Base-by-base conservation (phyloP, 1,140 invertebrate species). In the Rhynchophorus ferrugineus region DNA sequence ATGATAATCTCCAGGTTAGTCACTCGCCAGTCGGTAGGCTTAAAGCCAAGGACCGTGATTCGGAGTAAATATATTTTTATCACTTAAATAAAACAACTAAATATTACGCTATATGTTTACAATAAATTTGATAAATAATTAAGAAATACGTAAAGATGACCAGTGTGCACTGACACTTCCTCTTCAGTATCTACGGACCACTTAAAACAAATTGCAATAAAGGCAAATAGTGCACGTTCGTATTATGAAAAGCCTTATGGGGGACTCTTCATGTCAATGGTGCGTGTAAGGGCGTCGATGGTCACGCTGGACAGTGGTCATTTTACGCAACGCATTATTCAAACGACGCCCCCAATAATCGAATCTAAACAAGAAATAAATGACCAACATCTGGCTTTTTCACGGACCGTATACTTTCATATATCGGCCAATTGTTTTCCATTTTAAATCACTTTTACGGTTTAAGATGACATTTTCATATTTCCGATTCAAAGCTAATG, bases 391-490 rank as follows among this genome's bases (percentile, higher is more conserved):
- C 60, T 61, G 60, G 57, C 60, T 53, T 49, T 57, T 61, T 61
- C 60, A 61, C 57, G 60, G 36, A 20, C 56, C 58, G 58, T 60
- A 62, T 60, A 61, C 20, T 61, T 45, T 49, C 50, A 42, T 35
- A 56, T 45, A 39, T 41, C 20, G 43, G 36, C 45, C 46, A 44
- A 59, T 57, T 59, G 58, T 55, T 58, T 47, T 54, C 52, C 13
- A 54, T 62, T 36, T 54, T 56, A 58, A 60, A 58, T 62, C 58
- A 57, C 48, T 20, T 52, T 47, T 35, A 21, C 54, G 34, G 54
- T 61, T 57, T 42, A 52, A 45, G 47, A 20, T 57, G 60, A 62
- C 60, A 56, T 58, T 60, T 62, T 60, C 58, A 62, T 62, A 60
- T 62, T 60, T 53, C 49, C 45, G 53, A 57, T 49, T 58, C n/a